These are phyloP conservation scores for Drosophila quadrilineata DNA, from an alignment of 1,140 invertebrate genomes.

Conservation along the genomic window DNA sequence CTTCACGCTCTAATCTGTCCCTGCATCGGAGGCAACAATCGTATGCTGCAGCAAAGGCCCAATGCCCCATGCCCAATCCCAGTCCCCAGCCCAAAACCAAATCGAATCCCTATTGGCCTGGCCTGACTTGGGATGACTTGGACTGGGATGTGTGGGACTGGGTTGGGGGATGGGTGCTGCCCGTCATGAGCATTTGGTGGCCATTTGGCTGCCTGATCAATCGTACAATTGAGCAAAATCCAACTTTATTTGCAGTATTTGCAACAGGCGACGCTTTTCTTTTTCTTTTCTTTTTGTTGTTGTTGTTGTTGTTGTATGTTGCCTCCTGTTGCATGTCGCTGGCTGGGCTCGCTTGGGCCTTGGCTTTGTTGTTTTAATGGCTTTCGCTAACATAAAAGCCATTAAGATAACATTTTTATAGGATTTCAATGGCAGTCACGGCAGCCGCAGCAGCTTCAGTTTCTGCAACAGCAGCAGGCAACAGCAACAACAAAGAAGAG, in stretches of 20 bases:
- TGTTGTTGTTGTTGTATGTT: constrained; percentile 21
- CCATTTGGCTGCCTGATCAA: constrained; percentile 61
- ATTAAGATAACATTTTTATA: constrained; percentile 81
- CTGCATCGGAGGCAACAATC: constrained; percentile 20
- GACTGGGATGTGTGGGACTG: too few species aligned
- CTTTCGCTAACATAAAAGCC: constrained; percentile 81
- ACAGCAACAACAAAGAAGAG: constrained; percentile 69
- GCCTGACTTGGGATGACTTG: not conserved
- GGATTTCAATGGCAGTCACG: constrained; percentile 79
- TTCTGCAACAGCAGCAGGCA: constrained; percentile 14
- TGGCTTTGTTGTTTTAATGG: constrained; percentile 78
- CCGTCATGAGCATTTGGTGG: constrained; percentile 43
- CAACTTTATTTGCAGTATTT: constrained; percentile 76
- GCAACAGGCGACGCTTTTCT: constrained; percentile 59
- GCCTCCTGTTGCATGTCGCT: constrained; percentile 37
- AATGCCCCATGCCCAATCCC: not conserved
- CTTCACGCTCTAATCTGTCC: constrained; percentile 40
- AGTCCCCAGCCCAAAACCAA: not conserved
- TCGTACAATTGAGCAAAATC: constrained; percentile 78
- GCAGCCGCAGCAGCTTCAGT: constrained; percentile 47
- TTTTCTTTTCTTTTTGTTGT: too few species aligned
- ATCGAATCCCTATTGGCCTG: constrained; percentile 28
- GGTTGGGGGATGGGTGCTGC: constrained; percentile 22
- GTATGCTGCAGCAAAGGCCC: not conserved
- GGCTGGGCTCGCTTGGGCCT: constrained; percentile 29